Base-by-base conservation (phyloP, 2,797 vertebrate genomes). In the Sebastiscus tertius region DNA sequence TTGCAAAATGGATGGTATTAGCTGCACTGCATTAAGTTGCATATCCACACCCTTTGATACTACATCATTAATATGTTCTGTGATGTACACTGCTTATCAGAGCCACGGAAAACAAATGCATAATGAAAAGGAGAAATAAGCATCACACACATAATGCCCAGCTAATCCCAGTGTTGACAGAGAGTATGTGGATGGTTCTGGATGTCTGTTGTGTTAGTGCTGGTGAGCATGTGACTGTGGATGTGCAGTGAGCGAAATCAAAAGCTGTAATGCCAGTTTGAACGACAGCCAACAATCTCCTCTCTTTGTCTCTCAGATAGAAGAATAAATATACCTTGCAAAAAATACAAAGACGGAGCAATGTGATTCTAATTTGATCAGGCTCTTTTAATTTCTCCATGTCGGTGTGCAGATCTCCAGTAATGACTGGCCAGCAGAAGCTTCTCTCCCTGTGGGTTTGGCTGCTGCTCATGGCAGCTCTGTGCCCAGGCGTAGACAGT, bases 381-480 rank as follows among this genome's bases (percentile, higher is more conserved):
- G n/a, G 3, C 16, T 39, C 18, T 64, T 22, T 62, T 65, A 27
- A 20, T 66, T 22, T 33, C 54, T 14, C 14, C 5, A 2, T 46
- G 31, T 24, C 9, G 13, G 3, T 84, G 36, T 83, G 69, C 69
- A 68, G 71, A 77, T 77, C 70, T 85, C 72, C 82, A 59, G 63
- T 31, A 7, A 95, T 93, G 93, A 86, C 62, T 42, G 77, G 33
- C 77, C 87, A 71, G 68, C 85, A 88, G 82, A 95, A 89, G 90
- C 87, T 95, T 46, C 60, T 89, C 67, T 82, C 87, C 0, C 81
- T 96, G 49, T 96, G 93, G 84, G 42, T 91, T 24, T 93, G 88
- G 73, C 80, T 95, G 86, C 36, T 96, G 84, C 84, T 96, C 0
- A 46, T 92, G 52, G 88, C 92, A 0, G 52, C 91, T 1, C 70